Base-by-base conservation (phyloP, 2,113 vertebrate genomes). In the Rhadina sibilatrix region DNA sequence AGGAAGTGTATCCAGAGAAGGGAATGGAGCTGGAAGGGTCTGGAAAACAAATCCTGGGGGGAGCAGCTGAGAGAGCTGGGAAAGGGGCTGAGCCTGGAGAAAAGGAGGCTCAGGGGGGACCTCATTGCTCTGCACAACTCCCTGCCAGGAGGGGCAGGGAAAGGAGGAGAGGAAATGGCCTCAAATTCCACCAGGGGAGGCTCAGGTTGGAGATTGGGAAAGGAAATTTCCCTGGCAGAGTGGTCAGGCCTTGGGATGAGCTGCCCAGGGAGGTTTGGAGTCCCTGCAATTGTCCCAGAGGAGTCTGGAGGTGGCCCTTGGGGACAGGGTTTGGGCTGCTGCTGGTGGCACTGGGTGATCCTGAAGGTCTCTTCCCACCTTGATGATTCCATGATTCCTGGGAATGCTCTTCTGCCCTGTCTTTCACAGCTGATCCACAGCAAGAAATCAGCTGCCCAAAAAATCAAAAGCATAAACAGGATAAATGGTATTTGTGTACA, bases 11-110 rank as follows among this genome's bases (percentile, higher is more conserved):
- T 54, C 28, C 56, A 40, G 7, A 15, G 3, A 8, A 60, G 4
- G 38, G 37, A 50, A 59, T 0, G 0, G n/a, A 30, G 9, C 7
- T 37, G 52, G 27, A 52, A 46, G 4, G 22, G 15, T 0, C 3
- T 69, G 35, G 57, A 38, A 49, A 76, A 38, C 21, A 59, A 2
- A 38, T 49, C 56, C 27, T 76, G n/a, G 27, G 20, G 8, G 15
- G 5, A 60, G 54, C 15, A 47, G n/a, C n/a, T 76, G 60, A 33
- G 54, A n/a, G 49, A 19, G 2, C 30, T 47, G 59, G n/a, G 5
- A 18, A 38, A 38, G 22, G 19, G 10, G 24, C 37, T 66, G 0
- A 16, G 20, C 1, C 24, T 76, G 63, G 63, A 77, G 33, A 0
- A 86, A 4, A 86, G 63, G 63, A 27, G 53, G 22, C 22, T 60